Base-by-base conservation (phyloP, 1,140 invertebrate species). In the Halyomorpha halys region DNA sequence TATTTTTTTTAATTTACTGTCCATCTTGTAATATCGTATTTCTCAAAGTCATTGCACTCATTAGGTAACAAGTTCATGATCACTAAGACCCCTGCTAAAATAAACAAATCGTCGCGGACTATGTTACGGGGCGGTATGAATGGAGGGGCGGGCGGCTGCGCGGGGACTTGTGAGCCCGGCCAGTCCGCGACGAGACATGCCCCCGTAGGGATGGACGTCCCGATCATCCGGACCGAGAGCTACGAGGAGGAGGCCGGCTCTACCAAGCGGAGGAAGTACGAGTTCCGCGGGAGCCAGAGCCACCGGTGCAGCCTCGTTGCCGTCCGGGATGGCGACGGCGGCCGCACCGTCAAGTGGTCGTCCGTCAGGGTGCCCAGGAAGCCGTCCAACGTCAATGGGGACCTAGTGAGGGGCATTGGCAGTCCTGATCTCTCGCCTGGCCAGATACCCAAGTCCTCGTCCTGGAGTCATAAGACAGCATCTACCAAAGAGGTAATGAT, bases 321-420 rank as follows among this genome's bases (percentile, higher is more conserved):
- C 16, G 65, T 67, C 14, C 61, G 63, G 39, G 68, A 69, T 39
- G 63, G 65, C 14, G 68, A 68, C 18, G 62, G 64, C 2, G 59
- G 67, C 51, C 27, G 53, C 16, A 68, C 66, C 15, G 65, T 69
- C 45, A 69, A 68, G 60, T 70, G 69, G 69, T 69, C 68, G 25
- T 67, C 65, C 59, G 67, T 70, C 18, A 51, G 65, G 44, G 61
- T 67, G 19, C 59, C 39, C 2, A 51, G 68, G 27, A 68, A 66
- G 59, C 61, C 63, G 14, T 69, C 69, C 19, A 51, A 67, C 19
- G 69, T 62, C 39, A 70, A 71, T 61, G 70, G 69, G 2, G 68
- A 68, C 11, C 59, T 71, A 54, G 64, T 68, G 53, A 66, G 53
- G 53, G 23, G 53, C 62, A 23, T 67, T 65, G 30, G 61, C 56